phyloP scores from a whole-genome alignment of 1,140 invertebrate genomes.

The Orussus abietinus region DNA sequence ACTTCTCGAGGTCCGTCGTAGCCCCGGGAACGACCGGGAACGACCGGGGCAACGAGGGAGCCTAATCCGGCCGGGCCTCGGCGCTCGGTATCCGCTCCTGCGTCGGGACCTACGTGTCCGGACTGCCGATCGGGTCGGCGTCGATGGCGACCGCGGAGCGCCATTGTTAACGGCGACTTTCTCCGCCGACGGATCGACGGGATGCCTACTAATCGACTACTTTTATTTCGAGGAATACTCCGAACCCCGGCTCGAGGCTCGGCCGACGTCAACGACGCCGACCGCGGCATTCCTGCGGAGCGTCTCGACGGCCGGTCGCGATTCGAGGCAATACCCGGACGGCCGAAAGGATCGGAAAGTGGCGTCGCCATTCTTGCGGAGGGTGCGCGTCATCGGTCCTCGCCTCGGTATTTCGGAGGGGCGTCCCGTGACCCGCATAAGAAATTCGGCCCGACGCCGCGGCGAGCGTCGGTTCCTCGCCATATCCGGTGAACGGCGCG shows the following conservation, averaged over 20 bases:
- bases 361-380: too few species aligned
- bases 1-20: slow-evolving; percentile 21
- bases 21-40: too few species aligned
- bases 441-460: slow-evolving; percentile 22
- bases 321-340: too few species aligned
- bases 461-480: slow-evolving; percentile 29
- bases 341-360: too few species aligned
- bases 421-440: slow-evolving; percentile 40
- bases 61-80: too few species aligned
- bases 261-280: too few species aligned
- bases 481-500: slow-evolving; percentile 38
- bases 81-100: too few species aligned
- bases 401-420: slow-evolving; percentile 43
- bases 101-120: slow-evolving; percentile 29
- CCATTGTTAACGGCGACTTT: slow-evolving; percentile 20
- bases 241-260: too few species aligned
- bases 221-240: slow-evolving; percentile 15
- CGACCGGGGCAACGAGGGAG: too few species aligned
- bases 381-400: slow-evolving; percentile 34
- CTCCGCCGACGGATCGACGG: slow-evolving; percentile 19
- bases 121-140: slow-evolving; percentile 25
- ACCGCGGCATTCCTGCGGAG: too few species aligned
- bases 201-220: slow-evolving; percentile 20
- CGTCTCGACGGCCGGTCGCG: too few species aligned
- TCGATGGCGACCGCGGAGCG: slow-evolving; percentile 10